These are phyloP conservation scores for Frieseomelitta varia DNA, from an alignment of 1,140 invertebrate species.

Conservation along the genomic window DNA sequence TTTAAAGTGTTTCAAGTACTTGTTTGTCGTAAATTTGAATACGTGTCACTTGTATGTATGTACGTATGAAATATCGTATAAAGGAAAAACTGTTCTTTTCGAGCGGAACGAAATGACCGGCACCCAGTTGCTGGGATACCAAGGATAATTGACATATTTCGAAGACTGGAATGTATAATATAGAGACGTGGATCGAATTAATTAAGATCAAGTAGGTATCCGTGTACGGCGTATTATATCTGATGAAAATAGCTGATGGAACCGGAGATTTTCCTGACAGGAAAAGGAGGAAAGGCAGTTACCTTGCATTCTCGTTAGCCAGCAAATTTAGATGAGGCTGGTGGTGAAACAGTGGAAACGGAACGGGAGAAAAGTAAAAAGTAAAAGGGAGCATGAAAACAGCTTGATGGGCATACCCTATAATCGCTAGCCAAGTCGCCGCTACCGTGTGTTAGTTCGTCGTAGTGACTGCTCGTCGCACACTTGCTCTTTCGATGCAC, in stretches of 20 bases:
- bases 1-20: constrained; percentile 7
- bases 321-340: constrained; percentile 9
- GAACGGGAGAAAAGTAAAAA: constrained; percentile 5
- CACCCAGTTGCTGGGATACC: too few relatives aligned
- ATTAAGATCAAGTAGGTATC: neutral
- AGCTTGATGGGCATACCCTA: neutral
- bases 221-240: neutral
- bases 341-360: neutral
- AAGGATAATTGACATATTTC: neutral
- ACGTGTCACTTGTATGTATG: neutral
- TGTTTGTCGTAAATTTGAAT: neutral
- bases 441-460: neutral
- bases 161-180: neutral
- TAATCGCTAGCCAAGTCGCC: neutral
- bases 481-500: constrained; percentile 38
- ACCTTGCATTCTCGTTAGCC: constrained; percentile 6
- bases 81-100: neutral
- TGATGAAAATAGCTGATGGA: neutral
- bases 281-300: too few relatives aligned
- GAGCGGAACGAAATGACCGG: too few relatives aligned
- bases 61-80: neutral
- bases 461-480: neutral
- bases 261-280: neutral
- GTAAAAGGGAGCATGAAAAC: constrained; percentile 36
- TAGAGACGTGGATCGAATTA: neutral